Percentiles rank a stretch among this genome's conserved stretches.
These are phyloP conservation scores for Nematopogon swammerdamellus DNA, from an alignment of 2,888 invertebrate genomes.

Conservation along the genomic window DNA sequence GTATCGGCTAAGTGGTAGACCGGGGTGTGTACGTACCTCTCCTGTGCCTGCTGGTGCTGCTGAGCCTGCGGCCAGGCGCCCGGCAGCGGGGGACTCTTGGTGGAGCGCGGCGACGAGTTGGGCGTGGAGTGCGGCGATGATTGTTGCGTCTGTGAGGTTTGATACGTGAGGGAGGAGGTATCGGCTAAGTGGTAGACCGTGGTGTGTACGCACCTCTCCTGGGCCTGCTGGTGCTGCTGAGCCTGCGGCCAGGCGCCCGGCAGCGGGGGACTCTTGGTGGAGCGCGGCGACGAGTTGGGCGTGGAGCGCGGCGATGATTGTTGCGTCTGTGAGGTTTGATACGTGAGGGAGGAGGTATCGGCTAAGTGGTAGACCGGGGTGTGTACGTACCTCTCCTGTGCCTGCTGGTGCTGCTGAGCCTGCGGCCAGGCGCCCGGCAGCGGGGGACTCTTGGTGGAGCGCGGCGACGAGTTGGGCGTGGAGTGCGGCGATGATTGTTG, in stretches of 20 bases:
- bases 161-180: no score
- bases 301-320: constrained; percentile 86
- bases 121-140: constrained; percentile 85
- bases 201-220: no score
- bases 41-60: constrained; percentile 17
- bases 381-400: no score
- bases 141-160: constrained; percentile 85
- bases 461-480: constrained; percentile 83
- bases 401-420: constrained; percentile 15
- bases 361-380: no score
- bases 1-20: no score
- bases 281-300: constrained; percentile 83
- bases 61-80: constrained; percentile 54
- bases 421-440: constrained; percentile 52
- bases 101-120: constrained; percentile 82
- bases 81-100: constrained; percentile 78
- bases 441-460: constrained; percentile 83
- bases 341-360: no score
- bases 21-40: no score
- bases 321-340: no score
- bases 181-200: no score
- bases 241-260: constrained; percentile 58
- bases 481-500: constrained; percentile 86
- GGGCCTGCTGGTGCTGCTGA: constrained; percentile 21
- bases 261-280: constrained; percentile 80